Conservation (phyloP, 2,888 invertebrate genomes). For the Eupsilia transversa region DNA sequence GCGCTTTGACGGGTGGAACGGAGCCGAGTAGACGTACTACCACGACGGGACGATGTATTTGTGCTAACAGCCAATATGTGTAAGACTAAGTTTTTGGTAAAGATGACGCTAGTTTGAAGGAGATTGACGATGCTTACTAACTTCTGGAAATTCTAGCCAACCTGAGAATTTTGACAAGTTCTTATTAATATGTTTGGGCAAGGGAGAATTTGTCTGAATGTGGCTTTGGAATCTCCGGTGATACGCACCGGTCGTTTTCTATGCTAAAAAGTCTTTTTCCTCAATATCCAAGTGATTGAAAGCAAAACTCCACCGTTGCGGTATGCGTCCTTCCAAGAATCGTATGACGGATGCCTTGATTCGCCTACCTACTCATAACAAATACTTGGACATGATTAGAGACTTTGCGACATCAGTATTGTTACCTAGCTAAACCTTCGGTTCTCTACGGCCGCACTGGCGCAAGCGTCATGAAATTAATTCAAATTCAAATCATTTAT, state of each 20-base stretch:
- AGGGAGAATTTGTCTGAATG: background rate
- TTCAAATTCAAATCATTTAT: no score
- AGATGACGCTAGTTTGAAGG: background rate
- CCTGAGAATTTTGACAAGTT: background rate
- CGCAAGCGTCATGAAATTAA: background rate
- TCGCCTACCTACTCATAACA: background rate
- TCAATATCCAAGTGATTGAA: background rate
- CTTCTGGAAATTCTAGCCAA: background rate
- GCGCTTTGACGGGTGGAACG: constrained; percentile 68
- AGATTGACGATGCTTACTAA: background rate
- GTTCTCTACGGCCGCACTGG: background rate
- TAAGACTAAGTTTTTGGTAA: background rate
- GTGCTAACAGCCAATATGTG: constrained; percentile 9
- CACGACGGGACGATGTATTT: constrained; percentile 14
- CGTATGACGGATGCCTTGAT: background rate
- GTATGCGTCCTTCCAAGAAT: background rate
- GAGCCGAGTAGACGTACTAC: constrained; percentile 59
- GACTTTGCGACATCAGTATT: background rate
- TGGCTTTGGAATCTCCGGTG: background rate
- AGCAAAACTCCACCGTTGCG: background rate
- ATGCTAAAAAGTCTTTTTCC: background rate
- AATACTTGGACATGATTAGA: background rate
- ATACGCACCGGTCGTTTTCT: no score
- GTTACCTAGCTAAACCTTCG: background rate
- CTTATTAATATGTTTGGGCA: background rate